A percentile compares a stretch with the other conserved stretches of the same genome.
phyloP scores from a whole-genome alignment of 2,888 invertebrate species.

The Steinernema scapterisci region DNA sequence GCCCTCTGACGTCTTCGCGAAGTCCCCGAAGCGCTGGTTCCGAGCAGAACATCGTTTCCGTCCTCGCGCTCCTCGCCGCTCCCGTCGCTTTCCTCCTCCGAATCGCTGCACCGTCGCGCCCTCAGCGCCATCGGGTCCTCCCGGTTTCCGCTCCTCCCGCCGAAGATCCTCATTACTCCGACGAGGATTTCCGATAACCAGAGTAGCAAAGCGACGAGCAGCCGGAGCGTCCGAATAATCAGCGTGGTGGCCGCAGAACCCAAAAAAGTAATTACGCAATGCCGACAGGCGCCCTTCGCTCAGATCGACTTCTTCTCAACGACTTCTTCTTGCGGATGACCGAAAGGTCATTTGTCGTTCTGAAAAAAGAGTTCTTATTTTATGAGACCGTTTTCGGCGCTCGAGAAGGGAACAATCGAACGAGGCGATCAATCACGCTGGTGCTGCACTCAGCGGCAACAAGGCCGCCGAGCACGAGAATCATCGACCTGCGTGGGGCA shows the following conservation, averaged over 20 bases:
- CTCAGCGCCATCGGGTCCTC: conserved; percentile 5
- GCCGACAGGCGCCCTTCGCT: too few species aligned
- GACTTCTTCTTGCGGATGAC: background rate
- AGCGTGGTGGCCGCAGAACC: background rate
- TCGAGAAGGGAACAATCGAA: background rate
- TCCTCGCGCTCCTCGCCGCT: background rate
- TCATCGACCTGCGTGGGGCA: too few species aligned
- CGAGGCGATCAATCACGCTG: conserved; percentile 11
- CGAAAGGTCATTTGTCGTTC: conserved; percentile 1
- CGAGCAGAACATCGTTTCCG: conserved; percentile 23
- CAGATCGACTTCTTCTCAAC: too few species aligned
- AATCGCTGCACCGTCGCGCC: conserved; percentile 2
- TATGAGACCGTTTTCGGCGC: too few species aligned
- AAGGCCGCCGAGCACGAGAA: background rate
- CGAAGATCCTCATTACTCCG: conserved; percentile 19
- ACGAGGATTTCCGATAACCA: background rate
- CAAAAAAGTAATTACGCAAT: background rate
- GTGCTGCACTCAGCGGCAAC: background rate
- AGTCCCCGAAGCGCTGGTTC: background rate
- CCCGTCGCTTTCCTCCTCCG: background rate
- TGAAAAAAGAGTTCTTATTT: background rate
- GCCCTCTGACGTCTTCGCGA: background rate
- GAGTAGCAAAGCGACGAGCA: background rate
- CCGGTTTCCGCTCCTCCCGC: background rate
- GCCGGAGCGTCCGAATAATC: conserved; percentile 15